phyloP scores from a whole-genome alignment of 2,888 invertebrate species.

The Chouioia cunea region DNA sequence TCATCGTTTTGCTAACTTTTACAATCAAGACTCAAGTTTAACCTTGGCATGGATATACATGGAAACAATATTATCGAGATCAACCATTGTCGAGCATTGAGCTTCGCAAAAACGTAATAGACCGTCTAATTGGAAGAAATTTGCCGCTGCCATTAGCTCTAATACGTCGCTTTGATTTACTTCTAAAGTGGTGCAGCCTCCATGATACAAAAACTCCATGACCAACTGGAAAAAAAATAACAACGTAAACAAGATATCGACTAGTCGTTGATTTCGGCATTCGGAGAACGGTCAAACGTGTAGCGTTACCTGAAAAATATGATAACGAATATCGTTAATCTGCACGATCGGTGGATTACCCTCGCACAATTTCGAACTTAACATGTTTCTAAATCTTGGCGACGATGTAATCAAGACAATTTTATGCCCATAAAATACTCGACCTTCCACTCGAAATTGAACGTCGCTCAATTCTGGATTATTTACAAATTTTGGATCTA shows the following conservation, averaged over 20 bases:
- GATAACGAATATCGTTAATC: constrained; percentile 92
- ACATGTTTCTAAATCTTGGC: constrained; percentile 86
- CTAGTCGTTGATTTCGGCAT: constrained; percentile 1
- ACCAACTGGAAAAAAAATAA: constrained; percentile 76
- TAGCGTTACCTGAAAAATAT: constrained; percentile 84
- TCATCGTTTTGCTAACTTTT: not conserved
- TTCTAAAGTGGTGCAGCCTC: constrained; percentile 84
- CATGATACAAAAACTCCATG: constrained; percentile 93
- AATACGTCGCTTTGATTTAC: constrained; percentile 85
- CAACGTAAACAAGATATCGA: constrained; percentile 1
- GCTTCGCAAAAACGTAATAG: constrained; percentile 88
- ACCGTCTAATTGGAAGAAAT: constrained; percentile 91
- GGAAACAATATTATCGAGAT: constrained; percentile 89
- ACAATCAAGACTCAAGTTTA: constrained; percentile 40
- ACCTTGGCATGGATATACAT: constrained; percentile 95
- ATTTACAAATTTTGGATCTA: constrained; percentile 94
- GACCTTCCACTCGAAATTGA: constrained; percentile 90
- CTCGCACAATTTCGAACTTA: constrained; percentile 81
- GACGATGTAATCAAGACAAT: constrained; percentile 93
- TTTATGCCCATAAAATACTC: constrained; percentile 93
- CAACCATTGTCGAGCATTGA: constrained; percentile 85
- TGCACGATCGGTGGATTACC: constrained; percentile 87
- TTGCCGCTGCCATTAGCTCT: constrained; percentile 91
- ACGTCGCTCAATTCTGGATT: constrained; percentile 94
- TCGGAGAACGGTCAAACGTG: too few species aligned